phyloP scores from a whole-genome alignment of 35 echinoderm and acorn worm species.

The Holothuria glaberrima region DNA sequence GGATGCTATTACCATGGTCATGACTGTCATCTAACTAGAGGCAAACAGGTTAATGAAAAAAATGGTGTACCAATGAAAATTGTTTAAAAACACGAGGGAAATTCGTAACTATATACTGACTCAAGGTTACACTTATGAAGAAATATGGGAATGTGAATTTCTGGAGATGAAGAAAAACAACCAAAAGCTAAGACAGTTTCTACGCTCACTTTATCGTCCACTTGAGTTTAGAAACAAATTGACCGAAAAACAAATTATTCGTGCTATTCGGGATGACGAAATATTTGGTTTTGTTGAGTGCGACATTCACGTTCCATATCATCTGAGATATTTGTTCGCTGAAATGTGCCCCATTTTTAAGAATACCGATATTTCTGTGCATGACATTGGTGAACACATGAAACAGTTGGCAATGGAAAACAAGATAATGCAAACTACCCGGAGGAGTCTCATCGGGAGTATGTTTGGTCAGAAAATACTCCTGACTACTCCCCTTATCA shows the following conservation, averaged over 20 bases:
- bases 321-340: slow-evolving; percentile 20
- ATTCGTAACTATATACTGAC: too few relatives aligned
- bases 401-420: neutral
- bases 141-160: slow-evolving; percentile 68
- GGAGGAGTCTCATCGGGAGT: too few relatives aligned
- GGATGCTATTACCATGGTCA: slow-evolving; percentile 77
- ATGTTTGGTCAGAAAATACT: too few relatives aligned
- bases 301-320: slow-evolving; percentile 38
- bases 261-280: neutral
- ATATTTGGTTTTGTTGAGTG: slow-evolving; percentile 49
- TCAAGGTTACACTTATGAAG: slow-evolving; percentile 11
- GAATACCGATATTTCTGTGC: neutral
- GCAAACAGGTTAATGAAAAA: slow-evolving; percentile 19
- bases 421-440: neutral
- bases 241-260: neutral
- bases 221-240: slow-evolving; percentile 2
- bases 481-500: too few relatives aligned
- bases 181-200: too few relatives aligned
- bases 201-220: neutral
- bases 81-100: slow-evolving; percentile 8
- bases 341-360: too few relatives aligned
- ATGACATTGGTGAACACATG: slow-evolving; percentile 25
- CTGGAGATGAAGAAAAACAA: neutral
- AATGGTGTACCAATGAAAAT: neutral
- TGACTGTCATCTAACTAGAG: slow-evolving; percentile 48